phyloP scores from a whole-genome alignment of 2,113 vertebrate species.

The Ursus arctos region DNA sequence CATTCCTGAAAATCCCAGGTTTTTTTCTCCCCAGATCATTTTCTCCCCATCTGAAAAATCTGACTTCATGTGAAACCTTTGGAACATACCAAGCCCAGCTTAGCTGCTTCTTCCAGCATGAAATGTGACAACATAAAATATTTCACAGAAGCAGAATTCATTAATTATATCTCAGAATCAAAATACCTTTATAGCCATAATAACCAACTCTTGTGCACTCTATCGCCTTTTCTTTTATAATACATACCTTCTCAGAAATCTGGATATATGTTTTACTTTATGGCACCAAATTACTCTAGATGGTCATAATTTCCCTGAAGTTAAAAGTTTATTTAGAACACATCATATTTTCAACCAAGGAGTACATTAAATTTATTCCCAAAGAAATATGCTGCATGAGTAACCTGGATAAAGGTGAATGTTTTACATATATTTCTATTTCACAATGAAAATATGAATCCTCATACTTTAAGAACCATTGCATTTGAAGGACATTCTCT shows the following conservation, averaged over 20 bases:
- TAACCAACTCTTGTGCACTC: neutral
- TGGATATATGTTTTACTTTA: constrained; percentile 57
- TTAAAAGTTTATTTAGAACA: neutral
- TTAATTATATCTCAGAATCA: constrained; percentile 20
- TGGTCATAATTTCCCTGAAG: neutral
- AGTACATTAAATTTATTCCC: constrained; percentile 13
- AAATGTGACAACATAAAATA: neutral
- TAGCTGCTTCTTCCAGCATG: neutral
- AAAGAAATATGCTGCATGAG: neutral
- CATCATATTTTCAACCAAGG: neutral
- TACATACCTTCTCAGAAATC: neutral
- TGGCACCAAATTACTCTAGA: neutral
- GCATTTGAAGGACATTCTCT: neutral
- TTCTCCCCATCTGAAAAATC: neutral
- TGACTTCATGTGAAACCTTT: neutral
- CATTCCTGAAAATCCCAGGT: neutral
- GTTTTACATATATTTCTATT: neutral
- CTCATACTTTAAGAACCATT: neutral
- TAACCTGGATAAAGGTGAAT: neutral
- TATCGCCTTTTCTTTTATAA: neutral
- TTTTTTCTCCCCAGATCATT: neutral
- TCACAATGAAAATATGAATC: neutral
- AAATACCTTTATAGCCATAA: neutral
- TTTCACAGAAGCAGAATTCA: neutral
- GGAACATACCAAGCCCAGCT: neutral